Conservation (phyloP, 2,113 vertebrate genomes). For the Bettongia penicillata region DNA sequence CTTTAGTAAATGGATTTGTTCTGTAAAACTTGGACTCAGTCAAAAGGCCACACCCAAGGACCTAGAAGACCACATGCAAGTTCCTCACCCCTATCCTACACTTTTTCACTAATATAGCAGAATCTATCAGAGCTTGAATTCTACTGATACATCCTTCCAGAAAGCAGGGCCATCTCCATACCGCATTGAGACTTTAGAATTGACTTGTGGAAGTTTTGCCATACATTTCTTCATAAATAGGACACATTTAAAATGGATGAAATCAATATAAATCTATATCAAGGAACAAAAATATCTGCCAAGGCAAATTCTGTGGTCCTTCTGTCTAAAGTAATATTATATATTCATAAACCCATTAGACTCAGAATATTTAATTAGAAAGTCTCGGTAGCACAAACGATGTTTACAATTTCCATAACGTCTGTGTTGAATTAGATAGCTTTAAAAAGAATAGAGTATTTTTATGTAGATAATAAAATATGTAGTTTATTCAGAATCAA, state of each 20-base stretch:
- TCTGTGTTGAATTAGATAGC: slow-evolving; percentile 16
- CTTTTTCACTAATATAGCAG: background rate
- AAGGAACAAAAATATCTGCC: slow-evolving; percentile 30
- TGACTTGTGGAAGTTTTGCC: background rate
- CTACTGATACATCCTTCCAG: background rate
- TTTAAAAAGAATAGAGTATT: background rate
- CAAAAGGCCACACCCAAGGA: too few species aligned
- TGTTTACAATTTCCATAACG: slow-evolving; percentile 39
- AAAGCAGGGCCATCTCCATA: background rate
- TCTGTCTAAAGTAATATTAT: background rate
- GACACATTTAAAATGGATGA: slow-evolving; percentile 7
- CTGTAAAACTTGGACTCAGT: too few species aligned
- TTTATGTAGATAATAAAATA: background rate
- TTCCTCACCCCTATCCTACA: background rate
- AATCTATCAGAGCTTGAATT: background rate
- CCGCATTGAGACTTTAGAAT: background rate
- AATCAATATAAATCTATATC: background rate
- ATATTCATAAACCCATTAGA: slow-evolving; percentile 26
- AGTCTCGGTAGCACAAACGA: background rate
- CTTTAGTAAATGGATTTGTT: too few species aligned
- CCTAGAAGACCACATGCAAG: too few species aligned
- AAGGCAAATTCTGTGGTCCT: slow-evolving; percentile 16
- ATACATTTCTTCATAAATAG: background rate
- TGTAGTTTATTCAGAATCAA: background rate
- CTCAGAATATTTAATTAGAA: slow-evolving; percentile 33